phyloP scores from a whole-genome alignment of 2,888 invertebrate species.

The Anagyrus pseudococci region DNA sequence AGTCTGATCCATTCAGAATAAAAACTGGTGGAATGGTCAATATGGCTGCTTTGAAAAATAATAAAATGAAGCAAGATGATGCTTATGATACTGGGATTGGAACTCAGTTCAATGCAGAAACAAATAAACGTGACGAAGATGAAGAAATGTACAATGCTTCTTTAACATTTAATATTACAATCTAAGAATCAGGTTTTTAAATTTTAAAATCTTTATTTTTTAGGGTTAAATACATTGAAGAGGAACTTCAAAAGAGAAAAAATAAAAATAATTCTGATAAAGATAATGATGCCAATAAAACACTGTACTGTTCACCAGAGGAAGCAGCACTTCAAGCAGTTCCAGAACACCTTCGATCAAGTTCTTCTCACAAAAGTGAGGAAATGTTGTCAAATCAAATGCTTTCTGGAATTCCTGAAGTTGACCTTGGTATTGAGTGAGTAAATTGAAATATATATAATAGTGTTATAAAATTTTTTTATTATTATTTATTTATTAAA shows the following conservation, averaged over 20 bases:
- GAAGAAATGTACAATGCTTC: constrained; percentile 86
- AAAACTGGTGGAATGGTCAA: constrained; percentile 89
- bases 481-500: neutral
- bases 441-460: constrained; percentile 44
- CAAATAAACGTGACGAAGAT: constrained; percentile 97
- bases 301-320: constrained; percentile 80
- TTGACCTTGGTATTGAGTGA: constrained; percentile 97
- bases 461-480: neutral
- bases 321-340: constrained; percentile 89
- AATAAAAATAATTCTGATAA: constrained; percentile 65
- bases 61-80: constrained; percentile 84
- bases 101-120: constrained; percentile 97
- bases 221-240: constrained; percentile 83
- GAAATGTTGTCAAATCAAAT: constrained; percentile 99
- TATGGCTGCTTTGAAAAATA: constrained; percentile 83
- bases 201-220: constrained; percentile 7
- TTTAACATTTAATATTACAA: constrained; percentile 43
- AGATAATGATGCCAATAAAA: constrained; percentile 58
- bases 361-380: constrained; percentile 88
- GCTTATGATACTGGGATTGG: constrained; percentile 94
- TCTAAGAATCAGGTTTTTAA: neutral
- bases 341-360: constrained; percentile 86
- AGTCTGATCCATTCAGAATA: constrained; percentile 78
- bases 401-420: constrained; percentile 99
- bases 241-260: constrained; percentile 86